These are phyloP conservation scores for Bovichtus variegatus DNA, from an alignment of 2,797 vertebrate species.

Conservation along the genomic window DNA sequence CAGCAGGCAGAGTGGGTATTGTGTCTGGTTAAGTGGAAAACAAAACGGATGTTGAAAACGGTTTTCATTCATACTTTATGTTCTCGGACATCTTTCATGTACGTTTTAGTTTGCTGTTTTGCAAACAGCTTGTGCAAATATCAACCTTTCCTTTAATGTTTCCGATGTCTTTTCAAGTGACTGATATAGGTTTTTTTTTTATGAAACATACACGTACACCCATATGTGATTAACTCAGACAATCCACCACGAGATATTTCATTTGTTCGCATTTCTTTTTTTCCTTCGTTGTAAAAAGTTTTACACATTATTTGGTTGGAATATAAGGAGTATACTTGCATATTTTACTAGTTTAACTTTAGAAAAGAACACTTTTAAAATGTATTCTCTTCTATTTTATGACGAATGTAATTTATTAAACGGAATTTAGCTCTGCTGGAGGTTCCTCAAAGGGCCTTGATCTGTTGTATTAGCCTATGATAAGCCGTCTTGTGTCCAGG, in stretches of 20 bases:
- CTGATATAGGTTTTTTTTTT: slow-evolving; percentile 11
- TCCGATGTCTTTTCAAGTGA: slow-evolving; percentile 39
- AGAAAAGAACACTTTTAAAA: slow-evolving; percentile 74
- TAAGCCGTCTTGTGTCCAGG: slow-evolving; percentile 72
- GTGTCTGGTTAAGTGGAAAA: slow-evolving; percentile 32
- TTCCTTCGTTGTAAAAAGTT: slow-evolving; percentile 61
- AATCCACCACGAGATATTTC: slow-evolving; percentile 71
- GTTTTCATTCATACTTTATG: slow-evolving; percentile 24
- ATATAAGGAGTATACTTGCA: slow-evolving; percentile 68
- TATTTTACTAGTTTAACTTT: slow-evolving; percentile 77
- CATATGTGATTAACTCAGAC: slow-evolving; percentile 69
- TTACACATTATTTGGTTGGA: slow-evolving; percentile 74
- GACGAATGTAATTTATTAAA: slow-evolving; percentile 89
- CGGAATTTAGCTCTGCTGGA: slow-evolving; percentile 71
- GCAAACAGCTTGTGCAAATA: slow-evolving; percentile 33
- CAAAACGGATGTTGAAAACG: slow-evolving; percentile 17
- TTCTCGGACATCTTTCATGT: slow-evolving; percentile 18
- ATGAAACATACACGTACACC: slow-evolving; percentile 48
- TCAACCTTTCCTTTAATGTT: slow-evolving; percentile 30
- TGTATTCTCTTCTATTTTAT: slow-evolving; percentile 82
- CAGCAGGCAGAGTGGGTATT: slow-evolving; percentile 37
- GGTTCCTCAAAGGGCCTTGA: slow-evolving; percentile 69
- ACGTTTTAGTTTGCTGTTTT: slow-evolving; percentile 45
- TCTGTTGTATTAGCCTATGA: slow-evolving; percentile 70
- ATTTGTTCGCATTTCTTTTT: slow-evolving; percentile 54